Percentiles rank a stretch among this genome's conserved stretches.
Evolutionary conservation across 2,113 vertebrate species (phyloP).

Genomic region (Corynorhinus townsendii): DNA sequence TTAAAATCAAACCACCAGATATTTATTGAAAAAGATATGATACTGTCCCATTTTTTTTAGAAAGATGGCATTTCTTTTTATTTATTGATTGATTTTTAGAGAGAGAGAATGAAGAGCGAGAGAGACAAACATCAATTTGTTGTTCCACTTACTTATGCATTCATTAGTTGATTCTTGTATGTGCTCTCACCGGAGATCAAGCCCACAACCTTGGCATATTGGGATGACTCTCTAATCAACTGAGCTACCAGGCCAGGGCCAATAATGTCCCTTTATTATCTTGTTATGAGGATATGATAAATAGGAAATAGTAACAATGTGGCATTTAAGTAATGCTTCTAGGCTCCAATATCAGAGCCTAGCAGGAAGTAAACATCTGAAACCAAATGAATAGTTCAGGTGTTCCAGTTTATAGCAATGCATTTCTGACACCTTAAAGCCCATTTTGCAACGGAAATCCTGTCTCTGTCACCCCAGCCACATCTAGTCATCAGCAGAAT

Average conservation of each 20-base stretch:
- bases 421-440: neutral
- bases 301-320: neutral
- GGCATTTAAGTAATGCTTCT: neutral
- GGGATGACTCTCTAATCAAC: neutral
- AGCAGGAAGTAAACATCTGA: neutral
- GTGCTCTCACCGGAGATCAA: neutral
- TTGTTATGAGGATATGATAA: neutral
- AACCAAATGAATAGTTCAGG: neutral
- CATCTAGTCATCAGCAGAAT: neutral
- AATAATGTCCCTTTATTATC: neutral
- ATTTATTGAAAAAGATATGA: neutral
- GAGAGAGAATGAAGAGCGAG: neutral
- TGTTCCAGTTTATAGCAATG: neutral
- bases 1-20: neutral
- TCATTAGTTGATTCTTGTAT: neutral
- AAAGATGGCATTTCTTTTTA: neutral
- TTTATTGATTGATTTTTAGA: neutral
- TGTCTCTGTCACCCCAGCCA: neutral
- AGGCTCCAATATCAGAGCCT: neutral
- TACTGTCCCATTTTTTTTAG: neutral
- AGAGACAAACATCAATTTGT: neutral
- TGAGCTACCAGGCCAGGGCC: neutral
- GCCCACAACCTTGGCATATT: neutral
- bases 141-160: neutral
- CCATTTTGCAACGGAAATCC: neutral